A percentile compares a stretch with the other conserved stretches of the same genome.
Conservation (phyloP, 2,113 vertebrate genomes). For the Syngnathus typhle region DNA sequence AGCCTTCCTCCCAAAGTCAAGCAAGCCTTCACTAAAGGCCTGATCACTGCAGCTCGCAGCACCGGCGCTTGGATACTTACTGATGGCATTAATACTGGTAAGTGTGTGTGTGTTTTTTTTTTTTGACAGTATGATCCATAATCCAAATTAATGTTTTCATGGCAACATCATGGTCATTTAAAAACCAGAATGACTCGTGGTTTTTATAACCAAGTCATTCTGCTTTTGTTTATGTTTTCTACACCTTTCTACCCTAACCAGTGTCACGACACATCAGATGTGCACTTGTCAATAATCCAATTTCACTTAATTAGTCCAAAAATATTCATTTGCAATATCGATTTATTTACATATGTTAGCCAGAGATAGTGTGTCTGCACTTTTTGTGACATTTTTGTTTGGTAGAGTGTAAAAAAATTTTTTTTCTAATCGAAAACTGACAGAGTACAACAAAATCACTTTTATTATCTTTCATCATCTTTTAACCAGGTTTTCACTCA, state of each 20-base stretch:
- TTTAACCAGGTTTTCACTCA: no score
- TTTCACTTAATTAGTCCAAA: background rate
- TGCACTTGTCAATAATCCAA: background rate
- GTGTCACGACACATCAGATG: background rate
- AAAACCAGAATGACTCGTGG: background rate
- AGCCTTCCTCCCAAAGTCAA: conserved; percentile 78
- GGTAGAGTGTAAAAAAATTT: background rate
- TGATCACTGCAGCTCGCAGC: conserved; percentile 86
- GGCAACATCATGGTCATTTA: background rate
- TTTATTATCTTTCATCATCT: no score
- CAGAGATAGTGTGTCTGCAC: background rate
- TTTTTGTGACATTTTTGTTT: background rate
- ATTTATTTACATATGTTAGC: background rate
- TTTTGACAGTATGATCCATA: background rate
- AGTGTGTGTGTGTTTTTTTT: background rate
- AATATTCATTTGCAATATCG: background rate
- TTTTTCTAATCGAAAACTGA: background rate
- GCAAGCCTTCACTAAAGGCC: conserved; percentile 84
- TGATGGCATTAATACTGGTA: conserved; percentile 89
- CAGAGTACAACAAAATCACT: no score
- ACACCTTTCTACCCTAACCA: no score
- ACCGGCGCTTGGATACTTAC: conserved; percentile 95
- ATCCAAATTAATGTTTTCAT: background rate
- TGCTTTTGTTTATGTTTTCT: background rate
- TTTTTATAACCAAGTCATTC: background rate